Evolutionary conservation across 2,797 vertebrate species (phyloP), one percentile per base, ranked within the genome.

Genomic region (Alcedo atthis): DNA sequence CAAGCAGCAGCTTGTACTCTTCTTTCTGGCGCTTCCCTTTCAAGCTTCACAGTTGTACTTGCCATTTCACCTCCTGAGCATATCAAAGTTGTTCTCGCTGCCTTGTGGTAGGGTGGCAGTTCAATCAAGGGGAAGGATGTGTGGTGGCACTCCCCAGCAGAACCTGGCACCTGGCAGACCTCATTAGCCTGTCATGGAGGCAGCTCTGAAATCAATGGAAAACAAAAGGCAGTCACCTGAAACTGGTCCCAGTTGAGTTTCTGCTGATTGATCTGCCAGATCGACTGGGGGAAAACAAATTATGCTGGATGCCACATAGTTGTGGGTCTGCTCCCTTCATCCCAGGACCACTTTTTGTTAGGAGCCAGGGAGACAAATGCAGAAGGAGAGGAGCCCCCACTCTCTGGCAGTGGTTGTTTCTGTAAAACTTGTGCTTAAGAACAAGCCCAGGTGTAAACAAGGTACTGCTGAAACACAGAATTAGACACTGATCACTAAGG

Each of bases 191-290:
- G 76, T 70, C 95, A 85, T 7, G 1, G 69, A 89, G 74, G 85
- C 92, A 85, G 92, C 89, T 84, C 61, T 16, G 71, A 93, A 92
- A 96, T 63, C 12, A 0, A 95, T 73, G 68, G 82, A 76, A 93
- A 95, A 95, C 81, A 77, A 95, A 95, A 85, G 84, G 74, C 95
- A 95, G 48, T 76, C 91, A 64, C 94, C 94, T 85, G 84, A 95
- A 97, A 93, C 87, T 30, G 79, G 76, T 87, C 94, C 79, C 81
- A 19, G 1, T 96, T 95, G 96, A 81, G 90, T 84, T 96, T 90
- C 95, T 95, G 81, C 85, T 90, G 93, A 94, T 84, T 75, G 95
- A 86, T 54, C 91, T 93, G 66, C 91, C 94, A 95, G 70, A 91
- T 90, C 84, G 74, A 24, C 75, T 2, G 11, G 77, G 37, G 81